phyloP scores from a whole-genome alignment of 2,888 invertebrate genomes.

The Dryomyza anilis region DNA sequence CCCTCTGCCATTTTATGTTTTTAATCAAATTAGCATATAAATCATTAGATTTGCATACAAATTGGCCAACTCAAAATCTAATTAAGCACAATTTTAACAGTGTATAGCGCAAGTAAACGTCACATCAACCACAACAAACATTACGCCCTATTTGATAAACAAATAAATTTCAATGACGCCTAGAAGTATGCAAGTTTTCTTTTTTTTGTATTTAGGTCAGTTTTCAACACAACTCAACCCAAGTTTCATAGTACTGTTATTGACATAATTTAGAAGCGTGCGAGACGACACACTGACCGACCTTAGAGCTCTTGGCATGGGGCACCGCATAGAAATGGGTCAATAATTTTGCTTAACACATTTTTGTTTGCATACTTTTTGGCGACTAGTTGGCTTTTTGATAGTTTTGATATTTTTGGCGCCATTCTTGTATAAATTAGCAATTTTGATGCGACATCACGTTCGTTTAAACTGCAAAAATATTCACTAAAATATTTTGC shows the following conservation, averaged over 20 bases:
- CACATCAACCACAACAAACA: background rate
- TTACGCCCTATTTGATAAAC: background rate
- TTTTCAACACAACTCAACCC: too few species aligned
- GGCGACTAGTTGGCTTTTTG: background rate
- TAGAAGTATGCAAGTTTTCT: background rate
- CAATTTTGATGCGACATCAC: background rate
- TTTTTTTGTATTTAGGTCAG: background rate
- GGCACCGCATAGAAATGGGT: background rate
- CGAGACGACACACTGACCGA: background rate
- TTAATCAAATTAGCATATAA: conserved; percentile 43
- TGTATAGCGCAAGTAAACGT: background rate
- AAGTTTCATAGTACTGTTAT: too few species aligned
- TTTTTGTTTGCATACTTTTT: background rate
- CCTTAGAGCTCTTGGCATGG: background rate
- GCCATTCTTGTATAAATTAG: background rate
- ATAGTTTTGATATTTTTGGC: background rate
- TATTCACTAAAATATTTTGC: too few species aligned
- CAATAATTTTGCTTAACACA: background rate
- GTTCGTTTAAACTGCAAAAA: too few species aligned
- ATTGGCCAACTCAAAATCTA: conserved; percentile 42
- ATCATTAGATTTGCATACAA: conserved; percentile 46
- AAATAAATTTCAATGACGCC: too few species aligned
- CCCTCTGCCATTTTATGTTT: background rate
- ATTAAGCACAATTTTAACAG: conserved; percentile 31
- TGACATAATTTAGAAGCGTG: background rate